Conservation (phyloP, 2,113 vertebrate species). For the Eidolon helvum region DNA sequence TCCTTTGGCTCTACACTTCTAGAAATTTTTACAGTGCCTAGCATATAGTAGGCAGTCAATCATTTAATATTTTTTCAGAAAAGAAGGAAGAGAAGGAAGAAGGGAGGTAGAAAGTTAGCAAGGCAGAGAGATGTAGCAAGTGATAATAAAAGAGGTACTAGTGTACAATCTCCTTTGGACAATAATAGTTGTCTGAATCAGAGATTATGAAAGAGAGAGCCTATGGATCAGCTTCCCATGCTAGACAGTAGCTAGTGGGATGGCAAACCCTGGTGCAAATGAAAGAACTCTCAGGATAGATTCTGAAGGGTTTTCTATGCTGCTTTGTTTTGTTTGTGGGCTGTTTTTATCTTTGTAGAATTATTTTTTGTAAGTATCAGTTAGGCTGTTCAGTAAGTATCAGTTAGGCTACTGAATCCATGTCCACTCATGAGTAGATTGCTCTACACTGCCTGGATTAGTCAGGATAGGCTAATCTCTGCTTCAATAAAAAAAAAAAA, state of each 20-base stretch:
- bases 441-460: background rate
- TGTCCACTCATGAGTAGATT: background rate
- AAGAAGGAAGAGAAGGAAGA: background rate
- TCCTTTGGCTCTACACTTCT: background rate
- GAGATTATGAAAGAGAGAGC: background rate
- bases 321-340: background rate
- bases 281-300: background rate
- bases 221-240: background rate
- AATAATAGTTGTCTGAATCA: background rate
- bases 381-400: background rate
- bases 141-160: background rate
- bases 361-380: background rate
- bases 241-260: background rate
- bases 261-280: background rate
- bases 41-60: background rate
- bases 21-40: background rate
- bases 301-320: background rate
- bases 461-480: background rate
- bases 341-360: background rate
- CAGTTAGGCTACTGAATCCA: background rate
- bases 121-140: background rate
- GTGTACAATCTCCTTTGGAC: background rate
- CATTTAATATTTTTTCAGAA: background rate
- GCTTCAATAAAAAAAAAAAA: background rate
- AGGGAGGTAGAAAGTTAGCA: background rate